Base-by-base conservation (phyloP, 2,888 invertebrate genomes). In the Fissipunctia ypsillon region DNA sequence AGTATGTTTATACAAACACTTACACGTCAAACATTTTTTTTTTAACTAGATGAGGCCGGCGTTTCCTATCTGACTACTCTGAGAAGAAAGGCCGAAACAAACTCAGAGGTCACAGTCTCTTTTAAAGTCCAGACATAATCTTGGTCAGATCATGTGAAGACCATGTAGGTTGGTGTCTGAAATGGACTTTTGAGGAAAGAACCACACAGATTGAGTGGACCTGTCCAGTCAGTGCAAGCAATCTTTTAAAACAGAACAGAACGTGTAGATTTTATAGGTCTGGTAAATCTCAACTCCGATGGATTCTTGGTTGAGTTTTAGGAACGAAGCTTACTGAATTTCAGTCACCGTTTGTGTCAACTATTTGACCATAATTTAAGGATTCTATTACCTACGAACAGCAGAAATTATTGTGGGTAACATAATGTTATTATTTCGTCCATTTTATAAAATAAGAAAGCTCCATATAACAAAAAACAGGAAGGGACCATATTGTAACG, bases 381-480 rank as follows among this genome's bases (percentile, higher is more conserved):
- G 1, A 31, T 31, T 41, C 12, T 48, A 63, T 31, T 19, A 22
- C 2, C 16, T 43, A 14, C 3, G 7, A n/a, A n/a, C 19, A 25
- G 22, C 10, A 41, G 28, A 14, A 22, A 22, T 22, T 4, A 38
- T 5, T 25, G 9, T n/a, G 1, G 12, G 14, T 69, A 41, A 43
- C 28, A 43, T 19, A 31, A 31, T 14, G 1, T 14, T 35, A 16
- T 38, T 38, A 38, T 38, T 7, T 50, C 3, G 12, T 35, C 7
- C n/a, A 67, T 54, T n/a, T 35, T 22, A n/a, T n/a, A n/a, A 31
- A 80, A 64, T 57, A 45, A 48, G 80, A 81, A 74, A 81, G 83
- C 48, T 28, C n/a, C 25, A n/a, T 66, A 28, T n/a, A 61, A 83
- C 74, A 79, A 75, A 75, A 57, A 67, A 79, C 80, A 74, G 80